Conservation (phyloP, 2,113 vertebrate species). For the Gambusia holbrooki region DNA sequence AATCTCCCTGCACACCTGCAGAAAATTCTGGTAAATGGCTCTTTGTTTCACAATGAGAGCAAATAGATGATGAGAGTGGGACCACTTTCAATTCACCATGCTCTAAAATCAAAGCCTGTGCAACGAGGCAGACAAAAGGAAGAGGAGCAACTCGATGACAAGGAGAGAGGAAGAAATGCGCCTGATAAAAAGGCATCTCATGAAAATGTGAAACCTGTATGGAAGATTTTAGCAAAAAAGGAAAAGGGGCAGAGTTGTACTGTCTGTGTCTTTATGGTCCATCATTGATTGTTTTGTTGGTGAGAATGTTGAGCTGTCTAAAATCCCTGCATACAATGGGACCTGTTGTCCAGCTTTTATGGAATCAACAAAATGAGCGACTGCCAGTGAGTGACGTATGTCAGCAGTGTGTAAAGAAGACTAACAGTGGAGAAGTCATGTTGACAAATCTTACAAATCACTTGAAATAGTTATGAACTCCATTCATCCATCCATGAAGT, state of each 20-base stretch:
- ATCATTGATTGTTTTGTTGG: too few species aligned
- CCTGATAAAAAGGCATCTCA: background rate
- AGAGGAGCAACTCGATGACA: background rate
- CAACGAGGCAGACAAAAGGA: constrained; percentile 2
- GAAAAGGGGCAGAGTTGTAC: background rate
- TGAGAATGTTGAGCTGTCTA: too few species aligned
- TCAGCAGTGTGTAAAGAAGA: constrained; percentile 17
- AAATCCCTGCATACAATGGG: background rate
- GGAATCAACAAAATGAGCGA: constrained; percentile 10
- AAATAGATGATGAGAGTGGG: constrained; percentile 15
- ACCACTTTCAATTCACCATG: constrained; percentile 13
- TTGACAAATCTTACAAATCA: constrained; percentile 13
- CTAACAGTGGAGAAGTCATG: background rate
- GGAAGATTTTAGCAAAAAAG: background rate
- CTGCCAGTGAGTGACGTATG: constrained; percentile 26
- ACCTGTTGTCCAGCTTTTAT: constrained; percentile 21
- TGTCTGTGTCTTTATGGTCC: too few species aligned
- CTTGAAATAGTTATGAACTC: background rate
- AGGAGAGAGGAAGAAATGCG: background rate
- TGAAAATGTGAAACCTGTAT: background rate
- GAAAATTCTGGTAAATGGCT: background rate
- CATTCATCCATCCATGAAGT: too few species aligned
- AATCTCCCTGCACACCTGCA: constrained; percentile 22
- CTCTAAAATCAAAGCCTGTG: constrained; percentile 11
- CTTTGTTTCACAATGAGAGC: constrained; percentile 7